These are phyloP conservation scores for Belgica antarctica DNA, from an alignment of 2,888 invertebrate genomes.

Conservation along the genomic window DNA sequence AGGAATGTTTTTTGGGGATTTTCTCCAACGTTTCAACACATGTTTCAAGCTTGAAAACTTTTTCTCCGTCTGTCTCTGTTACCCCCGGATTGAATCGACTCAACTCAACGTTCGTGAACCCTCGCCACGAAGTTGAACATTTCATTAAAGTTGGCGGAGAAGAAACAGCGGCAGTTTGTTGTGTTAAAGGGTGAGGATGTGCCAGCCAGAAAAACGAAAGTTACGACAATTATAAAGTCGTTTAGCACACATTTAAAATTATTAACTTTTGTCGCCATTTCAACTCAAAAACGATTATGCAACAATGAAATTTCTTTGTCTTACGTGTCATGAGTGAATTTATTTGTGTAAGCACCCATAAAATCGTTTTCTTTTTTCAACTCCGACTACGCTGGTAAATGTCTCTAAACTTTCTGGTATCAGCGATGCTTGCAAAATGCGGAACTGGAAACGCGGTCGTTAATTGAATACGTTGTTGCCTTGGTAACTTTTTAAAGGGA, in stretches of 20 bases:
- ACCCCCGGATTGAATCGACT: not conserved
- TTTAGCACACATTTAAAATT: not conserved
- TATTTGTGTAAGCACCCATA: not conserved
- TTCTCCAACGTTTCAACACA: not conserved
- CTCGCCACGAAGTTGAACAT: not conserved
- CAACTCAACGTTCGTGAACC: not conserved
- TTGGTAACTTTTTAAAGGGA: too few relatives aligned
- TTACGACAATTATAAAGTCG: not conserved
- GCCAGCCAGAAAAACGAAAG: not conserved
- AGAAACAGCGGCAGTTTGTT: too few relatives aligned
- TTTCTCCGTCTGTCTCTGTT: not conserved
- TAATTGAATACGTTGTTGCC: slow-evolving; percentile 36
- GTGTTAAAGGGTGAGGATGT: not conserved
- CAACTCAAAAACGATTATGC: slow-evolving; percentile 3
- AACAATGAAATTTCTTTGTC: not conserved
- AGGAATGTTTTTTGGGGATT: too few relatives aligned
- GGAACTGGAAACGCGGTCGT: slow-evolving; percentile 34
- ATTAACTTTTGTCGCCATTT: not conserved
- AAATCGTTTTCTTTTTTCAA: slow-evolving; percentile 13
- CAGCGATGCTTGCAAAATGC: not conserved
- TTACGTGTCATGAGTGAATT: slow-evolving; percentile 1
- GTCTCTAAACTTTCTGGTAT: not conserved
- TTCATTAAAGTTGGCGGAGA: not conserved
- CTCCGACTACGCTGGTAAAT: too few relatives aligned
- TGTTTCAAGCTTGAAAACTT: not conserved